Percentiles rank a stretch among this genome's conserved stretches.
phyloP scores from a whole-genome alignment of 2,797 vertebrate species.

The Galago senegalensis region DNA sequence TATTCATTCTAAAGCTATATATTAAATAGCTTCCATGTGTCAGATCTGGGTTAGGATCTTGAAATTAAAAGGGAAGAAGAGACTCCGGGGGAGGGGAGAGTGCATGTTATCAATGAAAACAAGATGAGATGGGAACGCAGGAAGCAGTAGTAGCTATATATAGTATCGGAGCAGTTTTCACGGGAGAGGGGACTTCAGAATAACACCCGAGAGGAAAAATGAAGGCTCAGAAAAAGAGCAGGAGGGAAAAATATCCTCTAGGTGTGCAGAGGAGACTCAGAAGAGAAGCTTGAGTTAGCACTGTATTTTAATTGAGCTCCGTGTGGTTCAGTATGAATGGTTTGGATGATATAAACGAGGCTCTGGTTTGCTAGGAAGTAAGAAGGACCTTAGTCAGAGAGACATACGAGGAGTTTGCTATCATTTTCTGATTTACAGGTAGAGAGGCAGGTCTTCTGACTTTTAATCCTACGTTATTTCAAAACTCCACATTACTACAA shows the following conservation, averaged over 20 bases:
- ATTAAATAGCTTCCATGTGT: neutral
- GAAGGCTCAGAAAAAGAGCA: neutral
- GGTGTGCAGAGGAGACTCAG: neutral
- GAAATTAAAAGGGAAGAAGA: neutral
- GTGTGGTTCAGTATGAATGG: neutral
- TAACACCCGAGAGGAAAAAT: constrained; percentile 10
- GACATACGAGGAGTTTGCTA: neutral
- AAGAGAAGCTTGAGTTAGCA: neutral
- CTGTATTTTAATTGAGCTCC: neutral
- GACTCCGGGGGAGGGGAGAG: neutral
- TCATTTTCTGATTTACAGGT: neutral
- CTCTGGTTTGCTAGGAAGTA: neutral
- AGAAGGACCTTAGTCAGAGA: neutral
- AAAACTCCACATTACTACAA: constrained; percentile 44
- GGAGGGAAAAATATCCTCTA: neutral
- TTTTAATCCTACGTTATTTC: constrained; percentile 1
- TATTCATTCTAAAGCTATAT: neutral
- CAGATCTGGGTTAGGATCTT: neutral
- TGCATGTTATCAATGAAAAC: neutral
- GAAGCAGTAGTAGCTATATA: neutral
- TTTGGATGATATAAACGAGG: neutral
- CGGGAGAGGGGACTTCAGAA: neutral
- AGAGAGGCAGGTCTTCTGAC: neutral
- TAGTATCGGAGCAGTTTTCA: neutral
- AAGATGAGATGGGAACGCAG: neutral